Percentiles rank a stretch among this genome's conserved stretches.
phyloP scores from a whole-genome alignment of 2,888 invertebrate genomes.

The Philhelius pedissequus region DNA sequence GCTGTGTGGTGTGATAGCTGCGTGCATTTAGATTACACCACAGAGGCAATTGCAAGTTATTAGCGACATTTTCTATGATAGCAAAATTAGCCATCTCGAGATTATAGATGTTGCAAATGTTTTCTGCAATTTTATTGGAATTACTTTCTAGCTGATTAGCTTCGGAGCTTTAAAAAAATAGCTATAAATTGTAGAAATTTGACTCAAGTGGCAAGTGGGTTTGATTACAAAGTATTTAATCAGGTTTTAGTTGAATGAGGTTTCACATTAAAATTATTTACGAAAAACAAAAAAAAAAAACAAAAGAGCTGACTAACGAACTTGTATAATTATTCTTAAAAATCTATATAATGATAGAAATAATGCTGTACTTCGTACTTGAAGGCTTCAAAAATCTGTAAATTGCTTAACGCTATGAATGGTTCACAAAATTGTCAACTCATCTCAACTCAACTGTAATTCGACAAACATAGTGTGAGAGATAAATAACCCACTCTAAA shows the following conservation, averaged over 20 bases:
- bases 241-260: neutral
- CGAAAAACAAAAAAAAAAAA: no score
- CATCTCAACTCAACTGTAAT: no score
- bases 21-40: slow-evolving; percentile 41
- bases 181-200: neutral
- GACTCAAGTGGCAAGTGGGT: neutral
- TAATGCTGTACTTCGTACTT: no score
- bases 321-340: no score
- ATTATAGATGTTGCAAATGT: neutral
- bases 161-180: neutral
- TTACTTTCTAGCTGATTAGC: neutral
- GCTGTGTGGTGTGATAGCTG: slow-evolving; percentile 36
- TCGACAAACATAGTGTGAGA: no score
- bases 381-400: no score
- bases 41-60: slow-evolving; percentile 47
- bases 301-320: no score
- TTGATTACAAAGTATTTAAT: neutral
- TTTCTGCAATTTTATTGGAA: neutral
- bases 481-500: neutral
- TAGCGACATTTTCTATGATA: slow-evolving; percentile 40
- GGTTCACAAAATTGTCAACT: no score
- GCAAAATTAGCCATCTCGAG: slow-evolving; percentile 1
- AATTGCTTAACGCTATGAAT: no score
- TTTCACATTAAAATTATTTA: no score
- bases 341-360: no score